Percentiles rank a stretch among this genome's conserved stretches.
These are phyloP conservation scores for Perccottus glenii DNA, from an alignment of 2,113 vertebrate species.

Conservation along the genomic window DNA sequence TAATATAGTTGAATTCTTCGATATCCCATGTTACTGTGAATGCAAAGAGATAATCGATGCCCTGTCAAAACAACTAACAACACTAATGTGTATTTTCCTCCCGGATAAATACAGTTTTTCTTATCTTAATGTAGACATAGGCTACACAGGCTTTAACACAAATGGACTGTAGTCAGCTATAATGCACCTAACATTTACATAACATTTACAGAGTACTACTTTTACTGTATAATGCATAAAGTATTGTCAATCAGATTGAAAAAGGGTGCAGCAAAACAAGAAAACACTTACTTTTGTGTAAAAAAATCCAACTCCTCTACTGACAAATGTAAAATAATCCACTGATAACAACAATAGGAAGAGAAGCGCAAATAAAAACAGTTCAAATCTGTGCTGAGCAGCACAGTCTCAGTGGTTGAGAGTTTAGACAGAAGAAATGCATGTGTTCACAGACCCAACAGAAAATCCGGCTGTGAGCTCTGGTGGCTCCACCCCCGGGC, in stretches of 20 bases:
- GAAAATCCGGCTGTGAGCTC: slow-evolving; percentile 56
- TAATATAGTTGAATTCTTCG: too few relatives aligned
- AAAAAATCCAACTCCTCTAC: slow-evolving; percentile 8
- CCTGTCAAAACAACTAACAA: neutral
- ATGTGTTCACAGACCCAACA: slow-evolving; percentile 42
- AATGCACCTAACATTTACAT: too few relatives aligned
- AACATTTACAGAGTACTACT: too few relatives aligned
- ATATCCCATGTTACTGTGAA: too few relatives aligned
- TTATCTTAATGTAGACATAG: too few relatives aligned
- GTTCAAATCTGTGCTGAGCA: neutral
- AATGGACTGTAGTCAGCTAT: too few relatives aligned
- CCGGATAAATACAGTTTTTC: neutral
- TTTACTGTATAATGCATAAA: too few relatives aligned
- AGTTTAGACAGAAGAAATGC: neutral
- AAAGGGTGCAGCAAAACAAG: neutral
- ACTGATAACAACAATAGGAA: neutral
- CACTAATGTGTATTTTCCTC: too few relatives aligned
- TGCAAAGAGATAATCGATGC: neutral
- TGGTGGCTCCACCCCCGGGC: slow-evolving; percentile 58
- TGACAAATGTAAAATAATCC: slow-evolving; percentile 23
- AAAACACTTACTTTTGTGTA: slow-evolving; percentile 17
- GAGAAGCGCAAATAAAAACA: too few relatives aligned
- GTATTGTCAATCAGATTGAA: too few relatives aligned
- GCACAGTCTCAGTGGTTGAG: neutral
- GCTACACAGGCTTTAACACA: too few relatives aligned